Base-by-base conservation (phyloP, 1,140 invertebrate genomes). In the Apolygus lucorum region DNA sequence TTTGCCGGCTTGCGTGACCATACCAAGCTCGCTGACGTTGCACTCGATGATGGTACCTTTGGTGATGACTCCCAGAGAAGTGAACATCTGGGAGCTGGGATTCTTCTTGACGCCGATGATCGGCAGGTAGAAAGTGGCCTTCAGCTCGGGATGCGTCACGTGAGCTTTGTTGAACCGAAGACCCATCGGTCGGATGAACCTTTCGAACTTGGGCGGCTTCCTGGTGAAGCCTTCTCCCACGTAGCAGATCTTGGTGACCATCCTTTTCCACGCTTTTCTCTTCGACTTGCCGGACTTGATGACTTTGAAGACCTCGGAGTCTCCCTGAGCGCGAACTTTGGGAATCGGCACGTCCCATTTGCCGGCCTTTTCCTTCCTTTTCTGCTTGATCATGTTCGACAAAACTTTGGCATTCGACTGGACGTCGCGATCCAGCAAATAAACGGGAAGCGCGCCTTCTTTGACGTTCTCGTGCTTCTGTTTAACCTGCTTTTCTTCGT, bases 321-420 rank as follows among this genome's bases (percentile, higher is more conserved):
- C 97, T n/a, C 93, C 92, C 74, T 99, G 94, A 0, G 95, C 95
- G 77, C 88, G 86, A 0, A 99, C 96, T 87, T 99, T 99, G 0
- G 98, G 97, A 76, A 99, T 90, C 0, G 98, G 98, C 0, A 99
- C 98, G 76, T 99, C 93, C 96, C 96, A 99, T 86, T 99, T 99
- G 0, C 96, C 98, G 69, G 95, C 96, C 78, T 99, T 99, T 80
- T 99, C 97, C 81, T 99, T 99, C 1, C 98, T 85, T 80, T 99
- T 99, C 79, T 99, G 96, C 82, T 99, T 99, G 69, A 99, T 97
- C 90, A 98, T 98, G 78, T 99, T 99, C 0, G 96, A 98, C 0
- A 99, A 81, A 22, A 99, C 90, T 82, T 99, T 99, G 1, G 96
- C 94, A 63, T 90, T 84, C 1, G 88, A 90, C 74, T 98, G 92